Evolutionary conservation across 2,113 vertebrate species (phyloP), one percentile per base, ranked within the genome.

Genomic region (rat (Rattus norvegicus)): DNA sequence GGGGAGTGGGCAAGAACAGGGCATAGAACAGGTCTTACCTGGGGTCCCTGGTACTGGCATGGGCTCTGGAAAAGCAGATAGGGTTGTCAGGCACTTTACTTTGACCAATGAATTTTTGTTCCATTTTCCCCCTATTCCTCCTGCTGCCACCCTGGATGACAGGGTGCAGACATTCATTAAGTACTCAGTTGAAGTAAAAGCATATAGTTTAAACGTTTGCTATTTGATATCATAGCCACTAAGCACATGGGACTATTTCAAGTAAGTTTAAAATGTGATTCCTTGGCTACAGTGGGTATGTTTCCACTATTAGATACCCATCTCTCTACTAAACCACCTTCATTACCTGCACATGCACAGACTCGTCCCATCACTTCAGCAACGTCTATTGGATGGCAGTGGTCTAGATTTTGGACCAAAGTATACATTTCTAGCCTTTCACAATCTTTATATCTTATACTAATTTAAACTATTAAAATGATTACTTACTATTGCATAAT

Each of bases 401-500:
- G 7, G 75, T 93, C 47, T 93, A 72, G 12, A 92, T 56, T 69
- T 80, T 56, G 3, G 19, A 83, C 85, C 33, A 88, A 92, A 96
- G 85, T 26, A 79, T 24, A 81, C 24, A 77, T 90, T 47, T 81
- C 36, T 36, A 67, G 20, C 28, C 88, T 95, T 73, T 43, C 43
- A 80, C n/a, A 36, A 33, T 54, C 63, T 93, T 88, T 72, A 67
- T 76, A 92, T 52, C 72, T 96, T 95, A 81, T 47, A 11, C 88
- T 95, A 81, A 89, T 91, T 93, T 75, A 69, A 61, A 84, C 24
- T 49, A 28, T 67, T 52, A 91, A 77, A 24, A 91, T 89, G 54
- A 86, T 87, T 90, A 95, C 16, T 88, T 93, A 88, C 72, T 80
- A 88, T 75, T 69, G 24, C 52, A 83, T 83, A 90, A 69, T 86